Evolutionary conservation across 2,797 vertebrate genomes (phyloP).

Genomic region (Phoxinus dragarum): DNA sequence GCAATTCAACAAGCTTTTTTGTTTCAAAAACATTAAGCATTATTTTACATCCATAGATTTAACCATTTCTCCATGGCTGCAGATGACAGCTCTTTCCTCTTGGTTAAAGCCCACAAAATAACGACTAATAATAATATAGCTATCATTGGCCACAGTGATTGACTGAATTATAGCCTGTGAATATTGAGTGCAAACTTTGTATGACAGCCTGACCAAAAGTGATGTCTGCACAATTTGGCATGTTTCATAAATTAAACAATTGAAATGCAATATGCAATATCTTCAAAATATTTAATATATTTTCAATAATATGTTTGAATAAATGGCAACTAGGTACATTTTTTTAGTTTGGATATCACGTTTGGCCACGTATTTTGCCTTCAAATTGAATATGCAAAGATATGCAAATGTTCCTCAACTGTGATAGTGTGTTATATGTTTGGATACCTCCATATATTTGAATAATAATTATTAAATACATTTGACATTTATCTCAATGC

Average conservation of each 20-base stretch:
- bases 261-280: not conserved
- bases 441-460: not conserved
- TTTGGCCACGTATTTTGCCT: not conserved
- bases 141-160: not conserved
- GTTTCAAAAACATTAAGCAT: too few species aligned
- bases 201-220: not conserved
- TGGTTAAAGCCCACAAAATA: not conserved
- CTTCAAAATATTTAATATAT: not conserved
- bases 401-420: not conserved
- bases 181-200: not conserved
- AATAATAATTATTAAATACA: not conserved
- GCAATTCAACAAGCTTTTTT: too few species aligned
- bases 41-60: too few species aligned
- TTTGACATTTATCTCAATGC: not conserved
- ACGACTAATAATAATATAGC: not conserved
- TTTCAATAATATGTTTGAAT: not conserved
- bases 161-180: not conserved
- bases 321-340: not conserved
- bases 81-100: not conserved
- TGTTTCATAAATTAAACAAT: not conserved
- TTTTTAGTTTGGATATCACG: not conserved
- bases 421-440: not conserved
- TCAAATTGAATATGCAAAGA: not conserved
- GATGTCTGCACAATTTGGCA: not conserved
- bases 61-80: not conserved